Percentiles rank a stretch among this genome's conserved stretches.
Evolutionary conservation across 2,888 invertebrate genomes (phyloP).

Genomic region (Eulithis testata): DNA sequence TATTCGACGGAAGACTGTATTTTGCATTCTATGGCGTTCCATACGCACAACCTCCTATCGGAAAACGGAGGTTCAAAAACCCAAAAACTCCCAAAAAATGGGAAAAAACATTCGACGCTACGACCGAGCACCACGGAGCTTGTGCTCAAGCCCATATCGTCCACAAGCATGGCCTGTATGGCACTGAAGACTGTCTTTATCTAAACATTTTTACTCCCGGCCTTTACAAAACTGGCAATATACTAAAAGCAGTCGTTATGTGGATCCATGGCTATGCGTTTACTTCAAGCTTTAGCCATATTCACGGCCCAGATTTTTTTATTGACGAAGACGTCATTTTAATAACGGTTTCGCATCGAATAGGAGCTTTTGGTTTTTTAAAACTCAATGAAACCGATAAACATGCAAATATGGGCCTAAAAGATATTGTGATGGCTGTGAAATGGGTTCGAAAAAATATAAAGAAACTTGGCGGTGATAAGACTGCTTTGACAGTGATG

Average conservation of each 20-base stretch:
- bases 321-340: constrained; percentile 71
- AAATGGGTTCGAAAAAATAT: constrained; percentile 74
- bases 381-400: constrained; percentile 64
- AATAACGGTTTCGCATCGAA: constrained; percentile 68
- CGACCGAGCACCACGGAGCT: constrained; percentile 71
- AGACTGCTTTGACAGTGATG: constrained; percentile 68
- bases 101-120: constrained; percentile 83
- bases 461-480: constrained; percentile 68
- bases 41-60: constrained; percentile 68
- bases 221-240: constrained; percentile 53
- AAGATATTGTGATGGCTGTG: constrained; percentile 74
- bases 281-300: constrained; percentile 72
- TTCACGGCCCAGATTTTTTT: constrained; percentile 74
- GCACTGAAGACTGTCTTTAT: constrained; percentile 86
- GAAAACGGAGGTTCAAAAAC: constrained; percentile 69
- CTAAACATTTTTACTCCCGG: constrained; percentile 88
- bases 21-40: constrained; percentile 75
- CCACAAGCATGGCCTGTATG: constrained; percentile 67
- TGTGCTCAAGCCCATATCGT: constrained; percentile 86
- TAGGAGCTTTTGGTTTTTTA: constrained; percentile 75
- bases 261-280: constrained; percentile 79
- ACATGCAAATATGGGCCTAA: constrained; percentile 76
- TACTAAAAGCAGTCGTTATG: constrained; percentile 63
- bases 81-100: constrained; percentile 68
- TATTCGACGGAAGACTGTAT: constrained; percentile 60